Base-by-base conservation (phyloP, 2,113 vertebrate genomes). In the Barnardius zonarius region DNA sequence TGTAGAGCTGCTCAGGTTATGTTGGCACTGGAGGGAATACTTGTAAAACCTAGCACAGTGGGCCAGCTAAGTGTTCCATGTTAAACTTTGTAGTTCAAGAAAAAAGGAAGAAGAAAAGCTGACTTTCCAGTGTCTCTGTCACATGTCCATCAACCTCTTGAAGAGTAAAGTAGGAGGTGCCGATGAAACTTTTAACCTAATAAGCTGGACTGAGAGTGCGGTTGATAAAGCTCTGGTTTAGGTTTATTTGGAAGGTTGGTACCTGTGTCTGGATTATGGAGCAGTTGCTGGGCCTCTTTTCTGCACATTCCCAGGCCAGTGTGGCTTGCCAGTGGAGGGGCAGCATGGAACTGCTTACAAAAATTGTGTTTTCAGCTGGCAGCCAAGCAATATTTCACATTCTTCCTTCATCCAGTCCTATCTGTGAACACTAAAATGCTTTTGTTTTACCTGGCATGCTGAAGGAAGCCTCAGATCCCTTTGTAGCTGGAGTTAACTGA, bases 371-470 rank as follows among this genome's bases (percentile, higher is more conserved):
- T 57, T 73, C 84, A 90, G 37, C 44, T 91, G 79, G 46, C 61
- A 81, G 49, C 61, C 72, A 74, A 90, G 87, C 3, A 6, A 37
- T 91, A 76, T 12, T 85, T 87, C 27, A 37, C 70, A 59, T 88
- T 94, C 44, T 86, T 94, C 27, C 7, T 83, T n/a, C 2, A 0
- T 81, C 77, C 33, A 44, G 23, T 55, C 81, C 57, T 93, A 79
- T 95, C 77, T 88, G 39, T 88, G 88, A 90, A 70, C 75, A 37
- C 49, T 74, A 4, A 86, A 90, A 74, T 86, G 44, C 41, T 83
- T 84, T 86, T 94, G 80, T 94, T 95, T 95, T 95, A 82, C 94
- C 83, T 97, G 93, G 91, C 91, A 64, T 43, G 57, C 51, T 67
- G 80, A 92, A 67, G 77, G 77, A 93, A 95, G 39, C 12, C 66